Conservation (phyloP, 2,797 vertebrate species). For the Falco biarmicus region DNA sequence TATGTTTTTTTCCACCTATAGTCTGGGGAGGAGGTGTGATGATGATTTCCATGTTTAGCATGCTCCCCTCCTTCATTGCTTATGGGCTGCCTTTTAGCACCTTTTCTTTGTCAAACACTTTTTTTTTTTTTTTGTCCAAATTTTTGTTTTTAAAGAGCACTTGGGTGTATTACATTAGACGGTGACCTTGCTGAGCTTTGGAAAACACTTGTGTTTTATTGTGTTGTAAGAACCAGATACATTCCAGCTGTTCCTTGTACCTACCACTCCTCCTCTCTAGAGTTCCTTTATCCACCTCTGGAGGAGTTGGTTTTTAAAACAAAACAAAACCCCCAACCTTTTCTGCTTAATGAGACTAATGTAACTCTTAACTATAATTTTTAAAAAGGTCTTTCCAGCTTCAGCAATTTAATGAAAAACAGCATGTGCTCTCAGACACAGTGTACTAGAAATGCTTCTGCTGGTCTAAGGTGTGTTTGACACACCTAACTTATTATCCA, state of each 20-base stretch:
- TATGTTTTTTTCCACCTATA: not conserved
- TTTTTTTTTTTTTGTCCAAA: not conserved
- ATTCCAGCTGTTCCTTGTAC: conserved; percentile 42
- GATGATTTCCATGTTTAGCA: not conserved
- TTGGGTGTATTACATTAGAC: not conserved
- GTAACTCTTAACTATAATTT: not conserved
- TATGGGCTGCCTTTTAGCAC: not conserved
- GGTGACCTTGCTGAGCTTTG: conserved; percentile 18
- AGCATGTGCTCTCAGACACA: not conserved
- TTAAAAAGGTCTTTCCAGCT: not conserved
- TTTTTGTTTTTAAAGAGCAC: not conserved
- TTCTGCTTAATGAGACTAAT: not conserved
- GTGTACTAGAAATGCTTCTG: not conserved
- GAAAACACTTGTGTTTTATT: conserved; percentile 17
- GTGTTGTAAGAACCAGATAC: conserved; percentile 21
- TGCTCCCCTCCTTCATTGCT: not conserved
- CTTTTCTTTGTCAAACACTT: not conserved
- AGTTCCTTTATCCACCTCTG: not conserved
- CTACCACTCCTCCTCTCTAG: not conserved
- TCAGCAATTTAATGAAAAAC: conserved; percentile 9
- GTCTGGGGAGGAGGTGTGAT: not conserved
- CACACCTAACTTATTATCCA: not conserved
- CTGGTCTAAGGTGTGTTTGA: conserved; percentile 4
- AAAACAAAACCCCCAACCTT: not conserved
- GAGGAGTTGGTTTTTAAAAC: not conserved